Conservation (phyloP, 2,797 vertebrate genomes). For the Eulemur coronatus region DNA sequence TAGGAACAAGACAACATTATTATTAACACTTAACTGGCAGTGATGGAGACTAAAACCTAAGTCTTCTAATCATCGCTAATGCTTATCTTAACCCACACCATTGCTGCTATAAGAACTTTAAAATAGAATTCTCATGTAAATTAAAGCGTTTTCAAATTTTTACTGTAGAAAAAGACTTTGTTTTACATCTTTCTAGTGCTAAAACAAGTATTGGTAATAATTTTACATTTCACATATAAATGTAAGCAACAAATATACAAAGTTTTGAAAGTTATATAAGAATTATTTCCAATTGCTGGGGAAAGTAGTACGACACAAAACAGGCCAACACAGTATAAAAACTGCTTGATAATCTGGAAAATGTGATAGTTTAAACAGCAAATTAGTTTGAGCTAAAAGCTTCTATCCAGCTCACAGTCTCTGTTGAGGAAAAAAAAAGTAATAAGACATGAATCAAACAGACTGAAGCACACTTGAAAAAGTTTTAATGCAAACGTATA, state of each 20-base stretch:
- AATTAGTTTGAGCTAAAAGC: slow-evolving; percentile 35
- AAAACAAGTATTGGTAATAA: neutral
- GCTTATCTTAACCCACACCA: neutral
- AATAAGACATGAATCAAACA: neutral
- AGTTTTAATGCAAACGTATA: slow-evolving; percentile 22
- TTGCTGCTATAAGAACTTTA: neutral
- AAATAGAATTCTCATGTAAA: slow-evolving; percentile 15
- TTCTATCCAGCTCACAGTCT: neutral
- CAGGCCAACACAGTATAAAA: neutral
- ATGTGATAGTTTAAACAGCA: slow-evolving; percentile 29
- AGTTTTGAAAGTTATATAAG: neutral
- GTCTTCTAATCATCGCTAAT: neutral
- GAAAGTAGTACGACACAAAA: slow-evolving; percentile 6
- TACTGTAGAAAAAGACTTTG: slow-evolving; percentile 10
- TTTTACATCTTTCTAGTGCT: neutral
- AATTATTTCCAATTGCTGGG: slow-evolving; percentile 34
- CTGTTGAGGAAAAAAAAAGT: neutral
- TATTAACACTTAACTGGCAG: neutral
- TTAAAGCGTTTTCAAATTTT: neutral
- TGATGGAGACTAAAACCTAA: neutral
- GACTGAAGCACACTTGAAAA: neutral
- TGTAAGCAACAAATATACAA: slow-evolving; percentile 17
- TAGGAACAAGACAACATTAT: neutral
- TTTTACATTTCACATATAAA: neutral
- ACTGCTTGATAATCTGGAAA: neutral